These are phyloP conservation scores for Odontamblyopus lacepedii DNA, from an alignment of 2,797 vertebrate genomes.

Conservation along the genomic window DNA sequence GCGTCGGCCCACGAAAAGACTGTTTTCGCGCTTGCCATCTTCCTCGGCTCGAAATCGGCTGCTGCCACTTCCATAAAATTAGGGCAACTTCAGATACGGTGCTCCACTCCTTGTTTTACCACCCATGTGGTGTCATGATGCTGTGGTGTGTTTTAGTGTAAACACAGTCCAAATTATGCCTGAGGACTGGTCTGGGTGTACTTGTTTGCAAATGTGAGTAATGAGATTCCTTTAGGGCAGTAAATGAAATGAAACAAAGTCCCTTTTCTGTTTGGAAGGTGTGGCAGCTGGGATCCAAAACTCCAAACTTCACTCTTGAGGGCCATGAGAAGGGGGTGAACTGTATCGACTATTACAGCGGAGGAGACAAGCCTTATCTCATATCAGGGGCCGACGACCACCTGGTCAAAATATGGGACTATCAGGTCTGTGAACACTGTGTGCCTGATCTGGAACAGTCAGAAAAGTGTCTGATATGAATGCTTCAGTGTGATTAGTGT, in stretches of 20 bases:
- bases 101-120: too few relatives aligned
- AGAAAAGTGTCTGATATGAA: neutral
- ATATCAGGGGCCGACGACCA: conserved; percentile 94
- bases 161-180: neutral
- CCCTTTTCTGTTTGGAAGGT: conserved; percentile 52
- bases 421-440: conserved; percentile 81
- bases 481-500: neutral
- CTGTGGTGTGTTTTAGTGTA: too few relatives aligned
- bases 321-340: conserved; percentile 95
- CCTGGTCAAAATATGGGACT: conserved; percentile 95
- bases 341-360: conserved; percentile 94
- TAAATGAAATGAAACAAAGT: conserved; percentile 14
- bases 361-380: conserved; percentile 94
- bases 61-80: too few relatives aligned
- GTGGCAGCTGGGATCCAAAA: conserved; percentile 92
- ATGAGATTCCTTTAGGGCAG: neutral
- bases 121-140: too few relatives aligned
- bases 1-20: too few relatives aligned
- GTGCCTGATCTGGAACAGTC: neutral
- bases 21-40: too few relatives aligned
- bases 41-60: too few relatives aligned
- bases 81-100: too few relatives aligned
- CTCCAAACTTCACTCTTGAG: conserved; percentile 94
- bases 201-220: neutral
- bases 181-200: neutral